Evolutionary conservation across 2,888 invertebrate species (phyloP), one percentile per base, ranked within the genome.

Genomic region (Eupelmus urozonus): DNA sequence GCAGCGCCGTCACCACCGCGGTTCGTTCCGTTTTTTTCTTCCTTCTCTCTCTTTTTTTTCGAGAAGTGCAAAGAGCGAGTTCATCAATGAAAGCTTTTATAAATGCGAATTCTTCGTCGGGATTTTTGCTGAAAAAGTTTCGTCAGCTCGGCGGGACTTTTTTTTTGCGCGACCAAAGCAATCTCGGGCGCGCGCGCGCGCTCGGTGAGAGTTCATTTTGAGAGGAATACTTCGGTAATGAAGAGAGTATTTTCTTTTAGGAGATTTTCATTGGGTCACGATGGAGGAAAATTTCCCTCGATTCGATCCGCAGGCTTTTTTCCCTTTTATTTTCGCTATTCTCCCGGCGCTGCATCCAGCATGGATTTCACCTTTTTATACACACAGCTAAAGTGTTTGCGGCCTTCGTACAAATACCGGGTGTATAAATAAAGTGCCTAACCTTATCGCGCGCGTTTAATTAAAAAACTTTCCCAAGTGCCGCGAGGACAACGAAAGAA

Each of bases 81-180:
- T 67, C 71, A 79, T 79, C 75, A 67, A 76, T 76, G 74, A 78
- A 57, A 59, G 53, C 67, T 72, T 72, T 76, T 72, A 76, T 72
- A 79, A 76, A 76, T 79, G 72, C 42, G 72, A 76, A 79, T 76
- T 79, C 79, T 67, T 79, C 45, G 23, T 23, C 13, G 18, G 16
- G 53, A 20, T 42, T 49, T 42, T 60, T 34, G 3, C 45, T 1
- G 29, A 42, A 18, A 42, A 57, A 70, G 57, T 27, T 59, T 53
- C n/a, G n/a, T 40, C 1, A 3, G 20, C 29, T 29, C 67, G 27
- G 25, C 7, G 45, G 9, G 45, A n/a, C 20, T 20, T 53, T 53
- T 53, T 53, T 53, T 20, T 16, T 49, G n/a, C 16, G n/a, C n/a
- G n/a, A 16, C 49, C 16, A 49, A n/a, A n/a, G 40, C n/a, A n/a